Evolutionary conservation across 1,140 invertebrate species (phyloP).

Genomic region (Phenacoccus solenopsis): DNA sequence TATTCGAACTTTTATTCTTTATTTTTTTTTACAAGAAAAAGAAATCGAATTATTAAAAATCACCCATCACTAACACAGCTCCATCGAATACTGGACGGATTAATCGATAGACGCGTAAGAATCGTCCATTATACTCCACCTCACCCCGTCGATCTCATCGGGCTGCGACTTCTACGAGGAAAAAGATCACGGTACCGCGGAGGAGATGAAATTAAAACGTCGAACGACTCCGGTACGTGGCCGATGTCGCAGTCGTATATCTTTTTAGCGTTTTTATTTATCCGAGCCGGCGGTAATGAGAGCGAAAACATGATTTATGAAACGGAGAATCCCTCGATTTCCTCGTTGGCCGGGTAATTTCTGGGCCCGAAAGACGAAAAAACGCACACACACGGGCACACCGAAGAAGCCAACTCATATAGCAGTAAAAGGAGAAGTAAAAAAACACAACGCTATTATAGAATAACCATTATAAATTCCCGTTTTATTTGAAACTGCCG

Average conservation of each 20-base stretch:
- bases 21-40: too few relatives aligned
- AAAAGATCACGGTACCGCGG: too few relatives aligned
- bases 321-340: background rate
- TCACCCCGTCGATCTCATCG: too few relatives aligned
- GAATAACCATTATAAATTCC: slow-evolving; percentile 2
- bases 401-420: background rate
- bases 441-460: background rate
- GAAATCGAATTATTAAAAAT: too few relatives aligned
- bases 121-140: too few relatives aligned
- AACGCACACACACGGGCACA: background rate
- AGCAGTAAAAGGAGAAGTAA: background rate
- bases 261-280: too few relatives aligned
- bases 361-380: background rate
- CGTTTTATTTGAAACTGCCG: background rate
- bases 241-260: background rate
- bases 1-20: too few relatives aligned
- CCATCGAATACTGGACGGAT: too few relatives aligned
- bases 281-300: background rate
- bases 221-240: background rate
- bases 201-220: background rate
- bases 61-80: too few relatives aligned
- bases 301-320: slow-evolving; percentile 2
- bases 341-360: background rate
- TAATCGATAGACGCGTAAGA: too few relatives aligned
- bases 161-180: too few relatives aligned